Percentiles rank a stretch among this genome's conserved stretches.
phyloP scores from a whole-genome alignment of 2,113 vertebrate species.

The Vidua chalybeata region DNA sequence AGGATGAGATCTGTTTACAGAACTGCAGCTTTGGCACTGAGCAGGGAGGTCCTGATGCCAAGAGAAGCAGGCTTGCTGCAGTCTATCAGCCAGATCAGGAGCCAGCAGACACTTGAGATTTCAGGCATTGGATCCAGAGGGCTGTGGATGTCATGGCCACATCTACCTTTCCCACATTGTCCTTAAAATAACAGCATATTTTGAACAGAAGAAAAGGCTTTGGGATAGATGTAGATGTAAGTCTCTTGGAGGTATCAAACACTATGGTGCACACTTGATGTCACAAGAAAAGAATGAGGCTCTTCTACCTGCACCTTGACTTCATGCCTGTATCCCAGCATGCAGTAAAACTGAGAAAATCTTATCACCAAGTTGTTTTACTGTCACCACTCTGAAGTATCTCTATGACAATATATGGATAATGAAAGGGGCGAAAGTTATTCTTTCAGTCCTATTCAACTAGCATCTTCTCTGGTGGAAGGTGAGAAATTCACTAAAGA shows the following conservation, averaged over 20 bases:
- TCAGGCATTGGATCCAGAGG: neutral
- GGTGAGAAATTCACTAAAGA: neutral
- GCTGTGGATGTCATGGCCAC: neutral
- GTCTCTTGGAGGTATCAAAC: neutral
- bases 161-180: neutral
- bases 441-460: neutral
- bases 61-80: neutral
- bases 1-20: conserved; percentile 53
- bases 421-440: neutral
- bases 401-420: neutral
- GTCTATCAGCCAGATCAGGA: neutral
- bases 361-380: neutral
- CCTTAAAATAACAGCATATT: neutral
- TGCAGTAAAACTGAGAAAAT: neutral
- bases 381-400: neutral
- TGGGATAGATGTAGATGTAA: neutral
- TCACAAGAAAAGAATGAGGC: neutral
- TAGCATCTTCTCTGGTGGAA: neutral
- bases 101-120: neutral
- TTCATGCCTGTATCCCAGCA: neutral
- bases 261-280: neutral
- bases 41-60: neutral
- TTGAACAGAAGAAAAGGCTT: neutral
- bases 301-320: neutral
- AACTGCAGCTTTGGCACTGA: conserved; percentile 2